Evolutionary conservation across 2,113 vertebrate species (phyloP).

Genomic region (Nettapus auritus): DNA sequence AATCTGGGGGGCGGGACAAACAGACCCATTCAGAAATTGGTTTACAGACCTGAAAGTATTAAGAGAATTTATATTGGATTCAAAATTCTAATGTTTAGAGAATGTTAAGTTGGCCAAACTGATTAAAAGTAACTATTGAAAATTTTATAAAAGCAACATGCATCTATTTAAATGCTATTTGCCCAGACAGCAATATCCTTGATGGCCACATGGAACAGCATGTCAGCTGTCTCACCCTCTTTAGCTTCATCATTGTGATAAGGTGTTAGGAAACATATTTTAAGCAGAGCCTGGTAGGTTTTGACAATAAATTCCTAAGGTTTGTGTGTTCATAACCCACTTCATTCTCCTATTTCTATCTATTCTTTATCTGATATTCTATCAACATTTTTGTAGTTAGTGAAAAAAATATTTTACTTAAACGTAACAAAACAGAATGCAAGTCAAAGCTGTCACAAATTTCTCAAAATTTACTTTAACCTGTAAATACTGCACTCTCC

Average conservation of each 20-base stretch:
- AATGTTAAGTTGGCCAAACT: not conserved
- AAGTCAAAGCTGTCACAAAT: not conserved
- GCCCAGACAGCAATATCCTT: not conserved
- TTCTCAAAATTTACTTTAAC: not conserved
- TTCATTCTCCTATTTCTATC: not conserved
- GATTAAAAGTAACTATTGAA: not conserved
- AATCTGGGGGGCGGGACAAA: not conserved
- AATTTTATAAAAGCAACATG: not conserved
- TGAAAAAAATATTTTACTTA: not conserved
- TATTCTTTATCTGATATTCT: not conserved
- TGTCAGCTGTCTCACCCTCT: rapidly evolving
- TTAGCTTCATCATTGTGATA: not conserved
- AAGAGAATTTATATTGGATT: not conserved
- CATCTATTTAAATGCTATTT: not conserved
- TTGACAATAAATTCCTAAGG: not conserved
- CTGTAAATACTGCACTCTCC: not conserved
- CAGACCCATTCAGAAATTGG: not conserved
- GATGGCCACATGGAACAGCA: not conserved
- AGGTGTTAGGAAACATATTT: not conserved
- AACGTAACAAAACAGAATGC: not conserved
- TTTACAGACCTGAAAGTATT: not conserved
- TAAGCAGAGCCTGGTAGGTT: not conserved
- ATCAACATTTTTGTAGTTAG: not conserved
- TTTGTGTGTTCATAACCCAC: not conserved
- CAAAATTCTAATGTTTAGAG: not conserved